Evolutionary conservation across 2,888 invertebrate species (phyloP).

Genomic region (Trilocha varians): DNA sequence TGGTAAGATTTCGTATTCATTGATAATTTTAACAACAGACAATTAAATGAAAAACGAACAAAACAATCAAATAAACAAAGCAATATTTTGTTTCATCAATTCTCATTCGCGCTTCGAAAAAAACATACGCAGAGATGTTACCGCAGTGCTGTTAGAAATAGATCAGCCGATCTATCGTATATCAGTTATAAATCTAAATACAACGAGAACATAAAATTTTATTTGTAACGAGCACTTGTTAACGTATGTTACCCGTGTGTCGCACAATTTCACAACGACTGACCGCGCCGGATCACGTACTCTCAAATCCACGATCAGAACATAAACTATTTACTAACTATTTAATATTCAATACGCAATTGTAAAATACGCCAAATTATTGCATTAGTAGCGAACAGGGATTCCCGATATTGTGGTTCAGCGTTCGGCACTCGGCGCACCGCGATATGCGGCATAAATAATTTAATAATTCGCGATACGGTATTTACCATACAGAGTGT

Average conservation of each 20-base stretch:
- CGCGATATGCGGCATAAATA: conserved; percentile 71
- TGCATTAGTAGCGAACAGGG: conserved; percentile 71
- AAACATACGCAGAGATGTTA: conserved; percentile 2
- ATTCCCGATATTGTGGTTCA: conserved; percentile 73
- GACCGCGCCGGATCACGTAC: conserved; percentile 59
- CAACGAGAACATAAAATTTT: conserved; percentile 54
- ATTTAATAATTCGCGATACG: conserved; percentile 74
- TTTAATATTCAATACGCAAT: conserved; percentile 73
- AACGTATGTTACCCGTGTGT: conserved; percentile 57
- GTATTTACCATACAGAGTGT: conserved; percentile 69
- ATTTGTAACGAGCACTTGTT: conserved; percentile 60
- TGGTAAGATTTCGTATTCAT: no score
- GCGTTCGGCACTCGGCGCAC: conserved; percentile 58
- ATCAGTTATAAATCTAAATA: conserved; percentile 54
- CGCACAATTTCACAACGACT: conserved; percentile 60
- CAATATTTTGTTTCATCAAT: no score
- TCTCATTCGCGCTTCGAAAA: background rate
- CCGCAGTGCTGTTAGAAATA: conserved; percentile 20
- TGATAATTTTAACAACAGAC: no score
- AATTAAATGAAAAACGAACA: no score
- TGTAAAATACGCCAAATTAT: conserved; percentile 74
- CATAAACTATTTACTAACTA: conserved; percentile 71
- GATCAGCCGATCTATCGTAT: conserved; percentile 38
- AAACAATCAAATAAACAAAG: no score
- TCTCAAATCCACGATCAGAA: conserved; percentile 65